These are phyloP conservation scores for Capromys pilorides DNA, from an alignment of 2,797 vertebrate species.

Conservation along the genomic window DNA sequence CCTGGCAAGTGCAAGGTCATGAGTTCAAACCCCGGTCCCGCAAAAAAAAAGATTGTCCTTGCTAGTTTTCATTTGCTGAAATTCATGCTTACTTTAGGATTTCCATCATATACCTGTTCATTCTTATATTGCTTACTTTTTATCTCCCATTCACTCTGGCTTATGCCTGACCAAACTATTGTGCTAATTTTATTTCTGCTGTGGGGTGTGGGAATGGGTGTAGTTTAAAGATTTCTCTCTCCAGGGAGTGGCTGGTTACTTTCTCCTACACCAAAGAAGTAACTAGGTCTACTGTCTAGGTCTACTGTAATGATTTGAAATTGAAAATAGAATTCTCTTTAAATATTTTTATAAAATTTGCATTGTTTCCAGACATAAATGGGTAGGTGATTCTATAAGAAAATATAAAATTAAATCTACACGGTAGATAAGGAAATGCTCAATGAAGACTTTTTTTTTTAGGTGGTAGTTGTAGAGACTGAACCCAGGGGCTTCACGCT, in stretches of 20 bases:
- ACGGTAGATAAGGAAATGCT: slow-evolving; percentile 29
- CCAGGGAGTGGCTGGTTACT: not conserved
- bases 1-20: too few species aligned
- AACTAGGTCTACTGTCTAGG: not conserved
- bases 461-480: not conserved
- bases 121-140: slow-evolving; percentile 43
- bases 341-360: slow-evolving; percentile 51
- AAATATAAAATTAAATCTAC: slow-evolving; percentile 43
- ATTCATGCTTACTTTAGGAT: not conserved
- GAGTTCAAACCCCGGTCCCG: too few species aligned
- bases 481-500: not conserved
- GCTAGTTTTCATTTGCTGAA: slow-evolving; percentile 36
- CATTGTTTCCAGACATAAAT: slow-evolving; percentile 27
- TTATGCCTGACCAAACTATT: slow-evolving; percentile 13
- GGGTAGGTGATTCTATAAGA: slow-evolving; percentile 23
- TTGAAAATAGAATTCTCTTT: slow-evolving; percentile 49
- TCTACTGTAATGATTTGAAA: slow-evolving; percentile 54
- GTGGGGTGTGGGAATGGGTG: not conserved
- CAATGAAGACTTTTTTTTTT: not conserved
- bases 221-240: not conserved
- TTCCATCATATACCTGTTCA: slow-evolving; percentile 27
- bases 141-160: slow-evolving; percentile 31
- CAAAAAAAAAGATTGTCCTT: slow-evolving; percentile 32
- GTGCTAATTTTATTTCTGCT: slow-evolving; percentile 47
- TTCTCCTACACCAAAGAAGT: slow-evolving; percentile 16